Base-by-base conservation (phyloP, 2,888 invertebrate genomes). In the Fissipunctia ypsillon region DNA sequence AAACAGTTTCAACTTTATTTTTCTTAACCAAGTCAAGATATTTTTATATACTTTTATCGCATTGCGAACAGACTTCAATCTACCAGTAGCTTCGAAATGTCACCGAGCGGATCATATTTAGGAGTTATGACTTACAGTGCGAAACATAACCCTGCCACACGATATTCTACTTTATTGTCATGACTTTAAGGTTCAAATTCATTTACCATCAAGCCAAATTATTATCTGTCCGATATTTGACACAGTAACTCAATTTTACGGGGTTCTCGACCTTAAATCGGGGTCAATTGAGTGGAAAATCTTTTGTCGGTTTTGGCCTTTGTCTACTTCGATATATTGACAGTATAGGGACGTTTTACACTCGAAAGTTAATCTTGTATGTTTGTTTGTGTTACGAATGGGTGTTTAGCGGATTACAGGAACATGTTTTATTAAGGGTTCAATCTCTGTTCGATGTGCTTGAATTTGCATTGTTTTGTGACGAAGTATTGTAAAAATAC, bases 21-120 rank as follows among this genome's bases (percentile, higher is more conserved):
- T 57, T 54, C 64, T 52, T 70, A 56, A 75, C 48, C 65, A 71
- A 81, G 48, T 59, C 56, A 69, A 67, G 35, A 79, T 79, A 74
- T 73, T 80, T 77, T 76, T 45, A 85, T 81, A 72, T 35, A 69
- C 67, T 85, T 85, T 87, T 83, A 87, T 85, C 72, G 70, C 70
- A 79, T 74, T 73, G 68, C 73, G 76, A 85, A 81, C 76, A 83
- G 80, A 83, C 83, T 83, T 77, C 85, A 84, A 87, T 87, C 80
- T 86, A 81, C 76, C 72, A 79, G 85, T 84, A 71, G 85, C 88
- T 88, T 86, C 73, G 57, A 79, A 83, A 86, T 89, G 90, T 88
- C 90, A 87, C 70, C 87, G 75, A 75, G 73, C 73, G 87, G 88
- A 89, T 90, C 90, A 88, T 68, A 89, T 89, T 84, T 80, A 83